Conservation (phyloP, 2,888 invertebrate species). For the Drosophila differens region DNA sequence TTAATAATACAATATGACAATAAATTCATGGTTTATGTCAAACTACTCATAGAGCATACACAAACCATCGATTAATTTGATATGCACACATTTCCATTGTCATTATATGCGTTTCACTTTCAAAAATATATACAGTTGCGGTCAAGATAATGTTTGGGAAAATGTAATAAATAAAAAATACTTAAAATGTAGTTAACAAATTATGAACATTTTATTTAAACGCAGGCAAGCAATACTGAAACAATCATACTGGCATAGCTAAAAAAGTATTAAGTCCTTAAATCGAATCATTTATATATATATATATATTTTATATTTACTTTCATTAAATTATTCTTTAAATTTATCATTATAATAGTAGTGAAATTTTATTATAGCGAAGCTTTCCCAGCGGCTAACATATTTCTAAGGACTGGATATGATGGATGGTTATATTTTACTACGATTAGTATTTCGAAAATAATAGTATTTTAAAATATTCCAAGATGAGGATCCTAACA, state of each 20-base stretch:
- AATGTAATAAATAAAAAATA: not conserved
- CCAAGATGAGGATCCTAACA: not conserved
- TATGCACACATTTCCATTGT: constrained; percentile 7
- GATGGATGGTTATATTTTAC: not conserved
- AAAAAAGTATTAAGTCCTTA: too few species aligned
- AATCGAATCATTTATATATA: too few species aligned
- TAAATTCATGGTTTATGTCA: not conserved
- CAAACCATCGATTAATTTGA: constrained; percentile 2
- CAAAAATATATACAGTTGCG: not conserved
- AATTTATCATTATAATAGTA: not conserved
- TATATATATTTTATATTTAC: not conserved
- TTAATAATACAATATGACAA: not conserved
- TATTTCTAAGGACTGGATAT: too few species aligned
- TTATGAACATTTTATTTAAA: not conserved
- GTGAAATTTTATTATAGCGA: not conserved
- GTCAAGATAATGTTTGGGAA: not conserved
- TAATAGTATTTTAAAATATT: not conserved
- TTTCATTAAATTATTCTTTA: not conserved
- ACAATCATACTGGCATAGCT: not conserved
- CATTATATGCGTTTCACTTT: constrained; percentile 39
- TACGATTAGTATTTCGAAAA: not conserved
- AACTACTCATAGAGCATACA: not conserved
- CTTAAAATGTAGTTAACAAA: not conserved
- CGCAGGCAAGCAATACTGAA: not conserved
- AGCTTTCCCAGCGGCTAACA: not conserved